Conservation (phyloP, 2,113 vertebrate species). For the Eptatretus burgeri region DNA sequence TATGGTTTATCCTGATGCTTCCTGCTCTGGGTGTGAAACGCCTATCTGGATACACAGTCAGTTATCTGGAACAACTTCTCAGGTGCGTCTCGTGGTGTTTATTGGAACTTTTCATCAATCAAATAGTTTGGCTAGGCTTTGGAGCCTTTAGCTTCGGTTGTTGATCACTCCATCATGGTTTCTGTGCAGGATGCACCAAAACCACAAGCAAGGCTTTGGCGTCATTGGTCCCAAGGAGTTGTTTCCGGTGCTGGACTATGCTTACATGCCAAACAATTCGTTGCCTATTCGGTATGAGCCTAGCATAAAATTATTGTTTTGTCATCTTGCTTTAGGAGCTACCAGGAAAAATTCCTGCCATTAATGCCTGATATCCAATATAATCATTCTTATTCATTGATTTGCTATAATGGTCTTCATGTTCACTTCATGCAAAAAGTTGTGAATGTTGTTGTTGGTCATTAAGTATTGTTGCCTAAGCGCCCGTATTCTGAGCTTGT, state of each 20-base stretch:
- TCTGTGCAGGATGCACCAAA: slow-evolving; percentile 42
- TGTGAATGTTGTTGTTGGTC: no score
- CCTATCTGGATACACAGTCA: slow-evolving; percentile 46
- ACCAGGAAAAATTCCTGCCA: no score
- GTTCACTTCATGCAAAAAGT: no score
- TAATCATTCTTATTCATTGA: no score
- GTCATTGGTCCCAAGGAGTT: slow-evolving; percentile 83
- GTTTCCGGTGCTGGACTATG: slow-evolving; percentile 77
- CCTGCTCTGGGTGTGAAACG: slow-evolving; percentile 64
- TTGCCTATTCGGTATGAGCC: slow-evolving; percentile 34
- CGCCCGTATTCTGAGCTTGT: neutral
- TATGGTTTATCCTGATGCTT: slow-evolving; percentile 80
- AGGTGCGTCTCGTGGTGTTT: slow-evolving; percentile 29
- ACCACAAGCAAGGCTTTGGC: slow-evolving; percentile 70
- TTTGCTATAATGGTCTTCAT: no score
- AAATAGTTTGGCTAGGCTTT: neutral
- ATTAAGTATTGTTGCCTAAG: no score
- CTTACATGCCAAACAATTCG: slow-evolving; percentile 83
- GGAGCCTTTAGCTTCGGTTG: neutral
- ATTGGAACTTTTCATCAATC: neutral
- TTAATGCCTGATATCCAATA: no score
- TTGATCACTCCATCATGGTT: neutral
- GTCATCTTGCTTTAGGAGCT: no score
- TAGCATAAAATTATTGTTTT: no score
- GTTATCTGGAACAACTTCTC: slow-evolving; percentile 60